Conservation (phyloP, 2,113 vertebrate species). For the Lathamus discolor region DNA sequence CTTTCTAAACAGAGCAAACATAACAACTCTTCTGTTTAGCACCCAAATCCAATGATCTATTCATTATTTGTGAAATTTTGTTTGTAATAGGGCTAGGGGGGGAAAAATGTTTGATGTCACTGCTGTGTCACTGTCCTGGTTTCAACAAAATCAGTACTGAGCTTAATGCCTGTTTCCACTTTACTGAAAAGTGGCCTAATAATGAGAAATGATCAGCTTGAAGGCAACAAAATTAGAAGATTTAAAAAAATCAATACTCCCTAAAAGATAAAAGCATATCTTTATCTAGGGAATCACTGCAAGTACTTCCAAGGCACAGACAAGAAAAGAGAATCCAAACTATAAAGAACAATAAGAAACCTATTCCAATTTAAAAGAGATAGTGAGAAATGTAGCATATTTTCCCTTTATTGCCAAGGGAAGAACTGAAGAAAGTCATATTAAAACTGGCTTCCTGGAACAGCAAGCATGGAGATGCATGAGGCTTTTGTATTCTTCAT, state of each 20-base stretch:
- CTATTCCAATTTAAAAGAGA: background rate
- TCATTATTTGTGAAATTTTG: background rate
- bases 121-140: background rate
- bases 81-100: background rate
- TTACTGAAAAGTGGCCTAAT: background rate
- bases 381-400: background rate
- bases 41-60: background rate
- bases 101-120: background rate
- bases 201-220: background rate
- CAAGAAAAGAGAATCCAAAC: background rate
- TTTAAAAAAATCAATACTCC: constrained; percentile 23
- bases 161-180: background rate
- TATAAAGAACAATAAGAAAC: background rate
- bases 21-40: background rate
- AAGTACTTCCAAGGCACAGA: background rate
- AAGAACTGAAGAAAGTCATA: background rate
- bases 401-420: background rate
- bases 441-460: background rate
- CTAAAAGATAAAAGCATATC: background rate
- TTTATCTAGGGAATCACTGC: background rate
- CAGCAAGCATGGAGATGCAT: background rate
- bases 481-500: background rate
- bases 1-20: background rate
- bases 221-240: constrained; percentile 32
- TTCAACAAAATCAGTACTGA: background rate